Base-by-base conservation (phyloP, 2,888 invertebrate species). In the Allophyes oxyacanthae region DNA sequence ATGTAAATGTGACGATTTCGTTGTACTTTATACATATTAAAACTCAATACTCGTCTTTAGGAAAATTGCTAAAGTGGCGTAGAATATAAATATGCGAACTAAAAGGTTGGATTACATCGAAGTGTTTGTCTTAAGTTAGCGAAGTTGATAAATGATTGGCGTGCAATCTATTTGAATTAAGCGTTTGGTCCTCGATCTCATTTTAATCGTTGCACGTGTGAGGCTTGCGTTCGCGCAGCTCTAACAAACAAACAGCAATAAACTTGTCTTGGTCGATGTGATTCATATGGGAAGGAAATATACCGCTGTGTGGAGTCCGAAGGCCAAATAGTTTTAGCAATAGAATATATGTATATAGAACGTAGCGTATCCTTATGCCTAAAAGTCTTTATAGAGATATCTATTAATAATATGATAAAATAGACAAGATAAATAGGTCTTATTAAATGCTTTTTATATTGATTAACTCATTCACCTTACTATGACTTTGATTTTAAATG, bases 1-100 rank as follows among this genome's bases (percentile, higher is more conserved):
- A 85, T 84, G 61, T 73, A 76, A 85, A 84, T 85, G 71, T 45
- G 64, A 64, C 46, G 51, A 72, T 79, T 79, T 78, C 72, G 60
- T 64, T 65, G 75, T 69, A 78, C 68, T 66, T 65, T 74, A 72
- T 62, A 75, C 73, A 78, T 78, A 79, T 83, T 80, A 71, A 75
- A 78, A 78, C 58, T 50, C 68, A 58, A 60, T 68, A 57, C 65
- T 50, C 68, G 77, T 68, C 57, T 72, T 70, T 70, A 72, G 41
- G 65, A 72, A 72, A 76, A 78, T 77, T 73, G 72, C 69, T 74
- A 66, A 71, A 72, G 54, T 51, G 45, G 53, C 30, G 62, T 46
- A 14, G 59, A 64, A 73, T 71, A 56, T 63, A 49, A 69, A 67
- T 63, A 60, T 68, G 59, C 37, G 37, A 43, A 44, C 20, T 45